Percentiles rank a stretch among this genome's conserved stretches.
Evolutionary conservation across 2,113 vertebrate genomes (phyloP).

Genomic region (Aegypius monachus): DNA sequence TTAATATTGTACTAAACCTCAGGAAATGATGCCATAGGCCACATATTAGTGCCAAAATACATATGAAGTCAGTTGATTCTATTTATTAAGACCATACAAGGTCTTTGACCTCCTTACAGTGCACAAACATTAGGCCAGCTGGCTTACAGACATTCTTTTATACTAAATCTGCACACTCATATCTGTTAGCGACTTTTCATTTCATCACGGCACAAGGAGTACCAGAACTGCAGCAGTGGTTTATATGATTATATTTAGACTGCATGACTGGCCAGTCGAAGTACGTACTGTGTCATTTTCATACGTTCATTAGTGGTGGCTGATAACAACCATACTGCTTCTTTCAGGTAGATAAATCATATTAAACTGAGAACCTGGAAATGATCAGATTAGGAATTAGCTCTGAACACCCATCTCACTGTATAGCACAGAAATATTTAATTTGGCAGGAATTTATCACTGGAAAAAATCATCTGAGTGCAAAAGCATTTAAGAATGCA

Average conservation of each 20-base stretch:
- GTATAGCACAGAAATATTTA: neutral
- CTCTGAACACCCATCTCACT: neutral
- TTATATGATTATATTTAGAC: neutral
- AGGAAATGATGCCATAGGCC: slow-evolving; percentile 77
- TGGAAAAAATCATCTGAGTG: neutral
- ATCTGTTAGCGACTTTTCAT: slow-evolving; percentile 67
- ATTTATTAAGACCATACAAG: slow-evolving; percentile 76
- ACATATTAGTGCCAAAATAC: slow-evolving; percentile 76
- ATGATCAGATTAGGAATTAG: neutral
- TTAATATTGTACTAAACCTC: slow-evolving; percentile 73
- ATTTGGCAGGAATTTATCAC: neutral
- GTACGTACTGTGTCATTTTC: slow-evolving; percentile 22
- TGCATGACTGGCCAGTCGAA: neutral
- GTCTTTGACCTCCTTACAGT: slow-evolving; percentile 56
- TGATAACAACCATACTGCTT: slow-evolving; percentile 42
- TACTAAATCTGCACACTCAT: slow-evolving; percentile 45
- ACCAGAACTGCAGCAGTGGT: neutral
- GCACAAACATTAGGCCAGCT: slow-evolving; percentile 63
- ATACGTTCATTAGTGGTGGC: neutral
- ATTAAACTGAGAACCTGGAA: slow-evolving; percentile 1
- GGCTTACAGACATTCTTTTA: slow-evolving; percentile 62
- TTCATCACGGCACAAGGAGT: slow-evolving; percentile 31
- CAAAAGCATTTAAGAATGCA: neutral
- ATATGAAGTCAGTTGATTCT: slow-evolving; percentile 71
- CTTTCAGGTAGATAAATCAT: neutral